Base-by-base conservation (phyloP, 30 jellyfish, hydroid and myxozoan genomes). In the Aurelia sp. region DNA sequence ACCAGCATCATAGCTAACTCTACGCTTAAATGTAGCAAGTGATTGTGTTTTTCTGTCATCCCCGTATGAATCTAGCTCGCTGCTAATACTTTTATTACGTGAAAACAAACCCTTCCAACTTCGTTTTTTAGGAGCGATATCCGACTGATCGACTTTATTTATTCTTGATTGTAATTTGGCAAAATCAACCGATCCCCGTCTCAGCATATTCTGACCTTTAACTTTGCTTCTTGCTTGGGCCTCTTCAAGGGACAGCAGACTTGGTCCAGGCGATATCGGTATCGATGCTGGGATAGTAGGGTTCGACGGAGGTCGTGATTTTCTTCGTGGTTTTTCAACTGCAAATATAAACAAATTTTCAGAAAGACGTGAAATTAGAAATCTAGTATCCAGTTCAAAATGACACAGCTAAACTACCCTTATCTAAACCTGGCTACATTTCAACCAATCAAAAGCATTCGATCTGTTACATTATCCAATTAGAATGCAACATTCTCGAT, bases 181-280 rank as follows among this genome's bases (percentile, higher is more conserved):
- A 59, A 88, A 62, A 68, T 88, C 96, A 61, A 88, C 71, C 3
- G 96, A 88, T 13, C 96, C 88, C 63, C 96, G 62, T 63, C 96
- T 91, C 72, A 72, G 84, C 67, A 76, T 58, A 71, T 80, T 65
- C 68, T 84, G 67, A 18, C 88, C 85, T 47, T 78, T 83, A 5
- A 72, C 72, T 55, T 73, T 84, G 57, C 91, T 95, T 9, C 99
- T 78, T 20, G 97, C 99, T 64, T 85, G 97, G 10, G 99, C 99
- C 48, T 95, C 99, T 67, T 95, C 99, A 19, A 95, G 67, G 22
- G 99, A 89, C 13, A 95, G 91, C 20, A 95, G 93, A 65, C 93
- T 90, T 18, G 99, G 99, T 35, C 97, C 92, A 20, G 97, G 97
- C 1, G 97, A 85, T 53, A 95, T 81, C 19, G 99, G 99, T 12